These are phyloP conservation scores for Dinoponera quadriceps DNA, from an alignment of 1,140 invertebrate species.

Conservation along the genomic window DNA sequence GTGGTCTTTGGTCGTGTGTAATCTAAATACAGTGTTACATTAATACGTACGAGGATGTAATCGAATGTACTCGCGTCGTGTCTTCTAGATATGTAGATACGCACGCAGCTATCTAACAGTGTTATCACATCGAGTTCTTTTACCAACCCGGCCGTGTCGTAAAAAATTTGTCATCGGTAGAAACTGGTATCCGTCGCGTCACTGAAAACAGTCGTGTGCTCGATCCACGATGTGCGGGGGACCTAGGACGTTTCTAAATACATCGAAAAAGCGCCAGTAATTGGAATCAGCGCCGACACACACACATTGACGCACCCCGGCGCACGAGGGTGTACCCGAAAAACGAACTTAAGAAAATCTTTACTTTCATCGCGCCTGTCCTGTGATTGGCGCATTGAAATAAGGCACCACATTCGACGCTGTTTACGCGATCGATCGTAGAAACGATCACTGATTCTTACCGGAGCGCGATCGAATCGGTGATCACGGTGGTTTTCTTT, in stretches of 20 bases:
- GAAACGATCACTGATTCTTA: slow-evolving; percentile 71
- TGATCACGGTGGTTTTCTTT: slow-evolving; percentile 2
- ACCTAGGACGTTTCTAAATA: slow-evolving; percentile 30
- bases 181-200: slow-evolving; percentile 46
- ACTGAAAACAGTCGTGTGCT: slow-evolving; percentile 39
- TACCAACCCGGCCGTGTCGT: slow-evolving; percentile 1
- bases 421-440: slow-evolving; percentile 71
- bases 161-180: slow-evolving; percentile 38
- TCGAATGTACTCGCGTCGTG: slow-evolving; percentile 22
- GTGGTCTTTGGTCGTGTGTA: slow-evolving; percentile 11
- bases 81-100: slow-evolving; percentile 43
- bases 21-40: slow-evolving; percentile 11
- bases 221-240: neutral
- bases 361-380: slow-evolving; percentile 81
- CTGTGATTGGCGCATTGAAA: slow-evolving; percentile 75
- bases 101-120: slow-evolving; percentile 40
- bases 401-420: slow-evolving; percentile 83
- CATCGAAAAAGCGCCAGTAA: slow-evolving; percentile 45
- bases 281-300: slow-evolving; percentile 5
- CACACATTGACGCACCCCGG: neutral
- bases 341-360: slow-evolving; percentile 11
- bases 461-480: slow-evolving; percentile 48
- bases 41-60: slow-evolving; percentile 21
- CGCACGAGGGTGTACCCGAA: neutral
- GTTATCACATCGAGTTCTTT: slow-evolving; percentile 48